Conservation (phyloP, 2,797 vertebrate species). For the Melanotaenia maccullochi region DNA sequence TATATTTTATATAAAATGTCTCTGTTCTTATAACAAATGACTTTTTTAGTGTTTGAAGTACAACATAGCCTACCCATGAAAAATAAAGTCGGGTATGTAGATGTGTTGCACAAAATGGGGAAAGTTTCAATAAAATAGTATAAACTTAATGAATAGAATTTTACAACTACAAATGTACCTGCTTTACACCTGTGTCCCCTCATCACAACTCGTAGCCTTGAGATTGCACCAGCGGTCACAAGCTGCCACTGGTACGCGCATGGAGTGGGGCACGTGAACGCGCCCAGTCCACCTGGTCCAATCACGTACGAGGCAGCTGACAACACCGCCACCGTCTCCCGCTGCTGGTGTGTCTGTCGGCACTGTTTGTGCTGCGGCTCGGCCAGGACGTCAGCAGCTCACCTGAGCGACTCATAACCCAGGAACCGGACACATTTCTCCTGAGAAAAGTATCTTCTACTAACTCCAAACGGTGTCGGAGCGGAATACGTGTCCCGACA, state of each 20-base stretch:
- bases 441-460: slow-evolving; percentile 55
- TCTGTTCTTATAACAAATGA: not conserved
- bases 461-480: slow-evolving; percentile 47
- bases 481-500: slow-evolving; percentile 50
- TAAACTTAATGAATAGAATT: not conserved
- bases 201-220: not conserved
- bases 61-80: too few species aligned
- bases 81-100: too few species aligned
- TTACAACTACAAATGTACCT: not conserved
- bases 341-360: slow-evolving; percentile 16
- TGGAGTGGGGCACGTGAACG: slow-evolving; percentile 25
- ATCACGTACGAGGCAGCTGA: slow-evolving; percentile 56
- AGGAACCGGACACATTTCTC: slow-evolving; percentile 40
- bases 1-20: not conserved
- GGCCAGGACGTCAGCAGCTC: slow-evolving; percentile 27
- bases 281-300: slow-evolving; percentile 76
- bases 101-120: not conserved
- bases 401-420: slow-evolving; percentile 33
- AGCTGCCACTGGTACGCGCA: slow-evolving; percentile 5
- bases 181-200: not conserved
- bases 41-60: too few species aligned
- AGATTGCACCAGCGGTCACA: slow-evolving; percentile 55
- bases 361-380: slow-evolving; percentile 56
- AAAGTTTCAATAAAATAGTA: not conserved
- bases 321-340: slow-evolving; percentile 32